Base-by-base conservation (phyloP, 2,888 invertebrate genomes). In the Dryobotodes eremita region DNA sequence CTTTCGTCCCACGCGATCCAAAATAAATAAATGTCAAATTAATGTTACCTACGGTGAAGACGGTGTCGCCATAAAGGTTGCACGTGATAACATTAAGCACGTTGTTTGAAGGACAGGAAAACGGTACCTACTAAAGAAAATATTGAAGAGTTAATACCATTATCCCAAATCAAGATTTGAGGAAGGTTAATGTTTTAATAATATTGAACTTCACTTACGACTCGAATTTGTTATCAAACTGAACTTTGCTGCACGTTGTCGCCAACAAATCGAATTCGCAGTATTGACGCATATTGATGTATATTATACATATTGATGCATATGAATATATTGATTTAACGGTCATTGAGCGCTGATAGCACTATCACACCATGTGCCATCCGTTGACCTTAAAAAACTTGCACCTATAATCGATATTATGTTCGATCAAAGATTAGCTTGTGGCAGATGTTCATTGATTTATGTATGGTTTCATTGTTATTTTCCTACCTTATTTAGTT, bases 1-100 rank as follows among this genome's bases (percentile, higher is more conserved):
- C 48, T n/a, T 53, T 42, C 73, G 57, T 65, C 83, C 83, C 75
- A 86, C 87, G 61, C 68, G 64, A 69, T 31, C 46, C 42, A 79
- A 75, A 78, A 70, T 75, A 82, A 72, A 72, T 62, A 57, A 88
- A 82, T 76, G 86, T 82, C 71, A 76, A 57, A 77, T 71, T 65
- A 71, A 75, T 68, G 71, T 77, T 46, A 75, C 84, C 59, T 80
- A 65, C 73, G 20, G 42, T 59, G 23, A 70, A 31, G 26, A 46
- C 62, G 23, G 26, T 66, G 20, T 55, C 42, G 69, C 70, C 61
- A 66, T 66, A 71, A 76, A 86, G 75, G 80, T 61, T 65, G 62
- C 36, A 81, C 87, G 80, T 77, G 73, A 61, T 61, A 57, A 68
- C 42, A 78, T 68, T 74, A 31, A 53, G 46, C 26, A 31, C 64